A percentile compares a stretch with the other conserved stretches of the same genome.
phyloP scores from a whole-genome alignment of 2,113 vertebrate species.

The Phodopus roborovskii region DNA sequence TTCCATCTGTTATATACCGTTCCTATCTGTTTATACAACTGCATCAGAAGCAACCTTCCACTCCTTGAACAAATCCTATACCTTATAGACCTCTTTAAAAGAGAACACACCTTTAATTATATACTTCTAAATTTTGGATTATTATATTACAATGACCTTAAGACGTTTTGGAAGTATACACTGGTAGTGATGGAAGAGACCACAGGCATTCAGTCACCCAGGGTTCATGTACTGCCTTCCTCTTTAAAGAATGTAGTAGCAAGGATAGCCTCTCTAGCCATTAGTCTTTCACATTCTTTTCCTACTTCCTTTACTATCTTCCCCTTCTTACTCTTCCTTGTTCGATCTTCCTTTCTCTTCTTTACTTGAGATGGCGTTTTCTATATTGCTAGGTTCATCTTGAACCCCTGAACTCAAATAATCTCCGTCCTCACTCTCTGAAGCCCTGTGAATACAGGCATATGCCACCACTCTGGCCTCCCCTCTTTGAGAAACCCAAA shows the following conservation, averaged over 20 bases:
- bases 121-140: not conserved
- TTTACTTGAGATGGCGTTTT: not conserved
- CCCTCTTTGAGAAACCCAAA: not conserved
- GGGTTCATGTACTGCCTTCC: not conserved
- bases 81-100: conserved; percentile 12
- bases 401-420: not conserved
- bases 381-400: not conserved
- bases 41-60: not conserved
- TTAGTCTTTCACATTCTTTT: not conserved
- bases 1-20: not conserved
- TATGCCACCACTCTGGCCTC: not conserved
- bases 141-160: not conserved
- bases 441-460: not conserved
- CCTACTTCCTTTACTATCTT: not conserved
- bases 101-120: not conserved
- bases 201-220: not conserved
- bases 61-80: not conserved
- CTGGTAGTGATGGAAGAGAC: not conserved
- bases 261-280: not conserved
- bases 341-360: not conserved
- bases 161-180: not conserved
- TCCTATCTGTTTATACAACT: not conserved
- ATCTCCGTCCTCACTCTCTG: not conserved
- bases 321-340: not conserved
- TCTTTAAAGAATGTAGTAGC: not conserved